Conservation (phyloP, 1,140 invertebrate species). For the Anadara kagoshimensis region DNA sequence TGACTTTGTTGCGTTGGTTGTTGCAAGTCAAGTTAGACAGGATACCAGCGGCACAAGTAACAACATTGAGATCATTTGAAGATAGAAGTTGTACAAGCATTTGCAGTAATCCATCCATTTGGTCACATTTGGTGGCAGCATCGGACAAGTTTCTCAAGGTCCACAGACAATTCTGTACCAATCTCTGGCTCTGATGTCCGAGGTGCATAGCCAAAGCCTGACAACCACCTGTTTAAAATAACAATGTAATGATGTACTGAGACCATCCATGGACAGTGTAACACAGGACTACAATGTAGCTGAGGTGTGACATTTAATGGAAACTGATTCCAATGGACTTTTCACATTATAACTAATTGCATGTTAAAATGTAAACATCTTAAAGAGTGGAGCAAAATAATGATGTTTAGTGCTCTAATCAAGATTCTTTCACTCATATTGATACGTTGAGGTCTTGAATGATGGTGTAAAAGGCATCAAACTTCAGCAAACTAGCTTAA, state of each 20-base stretch:
- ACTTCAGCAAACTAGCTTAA: no score
- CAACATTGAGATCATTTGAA: conserved; percentile 90
- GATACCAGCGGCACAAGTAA: conserved; percentile 98
- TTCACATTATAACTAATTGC: no score
- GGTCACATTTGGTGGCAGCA: conserved; percentile 90
- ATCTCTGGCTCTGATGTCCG: conserved; percentile 90
- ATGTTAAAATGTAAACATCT: no score
- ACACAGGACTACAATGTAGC: no score
- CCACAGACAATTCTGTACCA: conserved; percentile 98
- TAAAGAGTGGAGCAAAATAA: no score
- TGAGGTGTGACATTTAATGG: no score
- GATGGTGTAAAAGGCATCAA: no score
- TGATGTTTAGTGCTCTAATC: no score
- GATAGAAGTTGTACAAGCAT: conserved; percentile 92
- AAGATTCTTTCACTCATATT: no score
- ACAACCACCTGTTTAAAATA: conserved; percentile 85
- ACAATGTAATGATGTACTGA: not conserved
- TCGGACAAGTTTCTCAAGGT: conserved; percentile 98
- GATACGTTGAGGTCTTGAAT: no score
- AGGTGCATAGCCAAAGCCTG: conserved; percentile 96
- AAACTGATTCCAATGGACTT: no score
- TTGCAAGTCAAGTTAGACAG: conserved; percentile 99
- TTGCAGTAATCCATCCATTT: conserved; percentile 91
- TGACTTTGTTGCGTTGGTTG: conserved; percentile 97
- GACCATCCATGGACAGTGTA: not conserved